These are phyloP conservation scores for Drosophila eohydei DNA, from an alignment of 2,888 invertebrate genomes.

Conservation along the genomic window DNA sequence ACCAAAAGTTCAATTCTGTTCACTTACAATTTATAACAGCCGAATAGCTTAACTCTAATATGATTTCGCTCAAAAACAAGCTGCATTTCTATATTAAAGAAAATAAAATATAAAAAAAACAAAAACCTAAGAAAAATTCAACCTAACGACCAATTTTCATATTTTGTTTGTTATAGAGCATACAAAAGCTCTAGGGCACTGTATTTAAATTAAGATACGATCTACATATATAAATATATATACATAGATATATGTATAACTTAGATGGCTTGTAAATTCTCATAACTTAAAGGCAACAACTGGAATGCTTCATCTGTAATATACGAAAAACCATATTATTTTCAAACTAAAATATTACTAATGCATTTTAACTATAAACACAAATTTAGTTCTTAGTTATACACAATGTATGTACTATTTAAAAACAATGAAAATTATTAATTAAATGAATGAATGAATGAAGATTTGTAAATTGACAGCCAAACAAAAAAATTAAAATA, in stretches of 20 bases:
- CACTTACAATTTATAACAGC: not conserved
- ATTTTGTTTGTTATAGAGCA: slow-evolving; percentile 46
- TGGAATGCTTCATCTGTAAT: slow-evolving; percentile 74
- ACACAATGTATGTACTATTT: slow-evolving; percentile 35
- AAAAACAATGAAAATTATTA: not conserved
- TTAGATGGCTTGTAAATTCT: slow-evolving; percentile 74
- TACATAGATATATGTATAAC: slow-evolving; percentile 29
- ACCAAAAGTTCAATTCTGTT: slow-evolving; percentile 30
- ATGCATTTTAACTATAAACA: slow-evolving; percentile 69
- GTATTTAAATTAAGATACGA: slow-evolving; percentile 33
- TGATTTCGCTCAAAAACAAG: slow-evolving; percentile 5
- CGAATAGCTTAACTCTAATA: not conserved
- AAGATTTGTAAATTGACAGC: slow-evolving; percentile 56
- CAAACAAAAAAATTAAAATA: slow-evolving; percentile 27
- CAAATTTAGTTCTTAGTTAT: slow-evolving; percentile 46
- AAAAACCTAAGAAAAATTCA: slow-evolving; percentile 34
- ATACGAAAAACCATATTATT: slow-evolving; percentile 65
- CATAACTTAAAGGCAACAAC: slow-evolving; percentile 56
- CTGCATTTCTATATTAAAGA: slow-evolving; percentile 26
- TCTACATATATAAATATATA: slow-evolving; percentile 28
- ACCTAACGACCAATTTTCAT: slow-evolving; percentile 79
- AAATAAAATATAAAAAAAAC: not conserved
- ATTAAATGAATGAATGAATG: slow-evolving; percentile 18
- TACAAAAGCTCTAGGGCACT: slow-evolving; percentile 49
- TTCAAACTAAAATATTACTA: slow-evolving; percentile 46